Conservation (phyloP, 2,113 vertebrate species). For the Ceratotherium simum region DNA sequence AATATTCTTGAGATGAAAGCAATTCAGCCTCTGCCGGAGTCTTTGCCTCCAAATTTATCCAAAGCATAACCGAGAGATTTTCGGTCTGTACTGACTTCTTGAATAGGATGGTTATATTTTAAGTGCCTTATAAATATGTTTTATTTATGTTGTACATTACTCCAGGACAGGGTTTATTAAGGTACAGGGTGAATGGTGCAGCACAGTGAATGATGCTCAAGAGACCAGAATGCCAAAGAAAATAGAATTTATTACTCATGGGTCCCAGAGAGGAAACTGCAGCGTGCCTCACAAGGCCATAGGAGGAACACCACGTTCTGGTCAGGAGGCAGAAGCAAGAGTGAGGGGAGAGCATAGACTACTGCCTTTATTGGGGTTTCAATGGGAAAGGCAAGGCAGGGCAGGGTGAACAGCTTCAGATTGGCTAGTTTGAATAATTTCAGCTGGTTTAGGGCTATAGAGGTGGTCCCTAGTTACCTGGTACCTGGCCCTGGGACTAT, state of each 20-base stretch:
- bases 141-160: not conserved
- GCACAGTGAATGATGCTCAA: not conserved
- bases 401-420: not conserved
- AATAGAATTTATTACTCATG: not conserved
- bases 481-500: not conserved
- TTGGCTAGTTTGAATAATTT: not conserved
- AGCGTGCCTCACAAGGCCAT: not conserved
- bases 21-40: not conserved
- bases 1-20: not conserved
- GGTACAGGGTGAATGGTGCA: not conserved
- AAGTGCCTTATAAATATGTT: not conserved
- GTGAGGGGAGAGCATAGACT: not conserved
- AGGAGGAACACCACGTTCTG: not conserved
- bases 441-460: not conserved
- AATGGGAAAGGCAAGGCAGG: not conserved
- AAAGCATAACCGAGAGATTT: not conserved
- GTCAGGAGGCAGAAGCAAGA: not conserved
- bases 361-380: not conserved
- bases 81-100: not conserved
- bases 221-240: not conserved
- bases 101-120: constrained; percentile 1
- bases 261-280: not conserved
- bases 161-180: not conserved
- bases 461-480: not conserved
- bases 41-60: not conserved